phyloP scores from a whole-genome alignment of 2,113 vertebrate genomes.

The Protobothrops flavoviridis region DNA sequence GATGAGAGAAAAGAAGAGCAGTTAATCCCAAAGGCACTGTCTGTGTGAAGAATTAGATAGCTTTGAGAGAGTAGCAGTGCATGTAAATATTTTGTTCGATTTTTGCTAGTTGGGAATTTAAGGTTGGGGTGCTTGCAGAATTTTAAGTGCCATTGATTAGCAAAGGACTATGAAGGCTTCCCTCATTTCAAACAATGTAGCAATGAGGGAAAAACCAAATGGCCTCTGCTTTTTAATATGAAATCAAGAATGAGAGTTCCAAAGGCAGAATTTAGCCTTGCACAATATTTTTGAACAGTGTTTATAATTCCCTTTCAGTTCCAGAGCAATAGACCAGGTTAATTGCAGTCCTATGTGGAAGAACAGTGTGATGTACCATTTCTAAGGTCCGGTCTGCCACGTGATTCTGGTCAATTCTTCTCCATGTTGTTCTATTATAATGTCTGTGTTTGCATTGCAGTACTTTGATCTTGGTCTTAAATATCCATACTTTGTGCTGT shows the following conservation, averaged over 20 bases:
- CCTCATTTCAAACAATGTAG: background rate
- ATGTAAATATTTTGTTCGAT: constrained; percentile 26
- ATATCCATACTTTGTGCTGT: background rate
- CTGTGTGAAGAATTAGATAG: constrained; percentile 14
- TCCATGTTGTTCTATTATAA: background rate
- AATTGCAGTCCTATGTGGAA: background rate
- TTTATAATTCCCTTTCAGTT: background rate
- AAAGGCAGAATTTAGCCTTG: background rate
- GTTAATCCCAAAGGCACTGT: constrained; percentile 17
- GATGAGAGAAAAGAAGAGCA: constrained; percentile 16
- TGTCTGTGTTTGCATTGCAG: background rate
- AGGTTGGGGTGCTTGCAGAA: constrained; percentile 17
- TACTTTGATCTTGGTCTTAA: background rate
- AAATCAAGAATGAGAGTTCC: background rate
- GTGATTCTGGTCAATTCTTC: background rate
- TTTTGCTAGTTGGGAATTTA: constrained; percentile 29
- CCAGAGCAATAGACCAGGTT: background rate
- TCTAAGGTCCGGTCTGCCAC: background rate
- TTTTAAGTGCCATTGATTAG: constrained; percentile 20
- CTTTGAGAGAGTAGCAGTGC: background rate
- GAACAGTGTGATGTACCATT: background rate
- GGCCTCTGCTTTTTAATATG: background rate
- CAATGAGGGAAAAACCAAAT: background rate
- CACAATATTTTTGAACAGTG: background rate
- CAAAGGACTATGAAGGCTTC: background rate